Evolutionary conservation across 2,888 invertebrate genomes (phyloP).

Genomic region (Mythimna lalbum): DNA sequence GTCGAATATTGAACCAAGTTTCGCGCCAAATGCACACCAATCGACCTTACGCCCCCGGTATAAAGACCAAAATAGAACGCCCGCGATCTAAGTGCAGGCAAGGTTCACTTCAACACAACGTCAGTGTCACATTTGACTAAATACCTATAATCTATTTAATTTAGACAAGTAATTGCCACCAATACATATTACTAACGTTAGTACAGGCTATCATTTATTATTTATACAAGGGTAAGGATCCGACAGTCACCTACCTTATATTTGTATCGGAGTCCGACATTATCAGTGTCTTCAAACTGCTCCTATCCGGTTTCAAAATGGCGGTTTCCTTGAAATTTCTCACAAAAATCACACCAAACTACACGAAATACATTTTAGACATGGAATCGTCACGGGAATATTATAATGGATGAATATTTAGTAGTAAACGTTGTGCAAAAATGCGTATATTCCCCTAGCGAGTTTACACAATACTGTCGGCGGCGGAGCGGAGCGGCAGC

Average conservation of each 20-base stretch:
- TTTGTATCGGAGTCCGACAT: constrained; percentile 67
- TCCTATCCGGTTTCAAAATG: constrained; percentile 65
- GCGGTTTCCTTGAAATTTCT: constrained; percentile 61
- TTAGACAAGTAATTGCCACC: background rate
- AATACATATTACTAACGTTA: background rate
- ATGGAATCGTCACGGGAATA: constrained; percentile 18
- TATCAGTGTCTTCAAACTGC: constrained; percentile 48
- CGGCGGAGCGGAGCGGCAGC: constrained; percentile 60
- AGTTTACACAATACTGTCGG: constrained; percentile 70
- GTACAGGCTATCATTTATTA: background rate
- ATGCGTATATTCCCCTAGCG: constrained; percentile 65
- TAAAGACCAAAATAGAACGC: constrained; percentile 47
- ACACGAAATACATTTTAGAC: constrained; percentile 23
- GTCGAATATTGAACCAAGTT: constrained; percentile 46
- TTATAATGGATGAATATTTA: constrained; percentile 34
- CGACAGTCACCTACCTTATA: constrained; percentile 54
- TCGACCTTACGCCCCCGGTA: constrained; percentile 34
- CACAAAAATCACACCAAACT: constrained; percentile 25
- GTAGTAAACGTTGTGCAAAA: constrained; percentile 52
- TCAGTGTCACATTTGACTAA: constrained; percentile 10
- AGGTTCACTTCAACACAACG: constrained; percentile 19
- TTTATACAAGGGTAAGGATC: background rate
- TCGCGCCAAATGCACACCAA: constrained; percentile 20
- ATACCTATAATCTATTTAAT: constrained; percentile 5
- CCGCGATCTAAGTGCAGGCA: constrained; percentile 29